Evolutionary conservation across 2,113 vertebrate genomes (phyloP).

Genomic region (Benitochromis conjunctus): DNA sequence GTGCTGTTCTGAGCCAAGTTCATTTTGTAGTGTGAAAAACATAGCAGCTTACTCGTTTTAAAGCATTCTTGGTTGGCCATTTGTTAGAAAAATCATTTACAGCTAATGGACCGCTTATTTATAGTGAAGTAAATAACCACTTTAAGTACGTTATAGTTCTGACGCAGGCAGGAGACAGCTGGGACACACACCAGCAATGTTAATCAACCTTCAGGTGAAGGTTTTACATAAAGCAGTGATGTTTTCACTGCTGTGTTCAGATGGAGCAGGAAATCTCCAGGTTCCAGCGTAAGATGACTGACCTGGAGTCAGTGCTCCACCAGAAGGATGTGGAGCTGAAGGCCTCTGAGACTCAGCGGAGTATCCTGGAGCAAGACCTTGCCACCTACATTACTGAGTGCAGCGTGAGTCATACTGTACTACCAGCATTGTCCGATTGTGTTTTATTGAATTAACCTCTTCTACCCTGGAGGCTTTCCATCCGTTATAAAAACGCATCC

Average conservation of each 20-base stretch:
- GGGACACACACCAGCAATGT: not conserved
- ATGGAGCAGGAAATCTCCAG: constrained; percentile 99
- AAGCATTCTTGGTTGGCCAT: not conserved
- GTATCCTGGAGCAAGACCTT: constrained; percentile 97
- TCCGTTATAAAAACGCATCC: not conserved
- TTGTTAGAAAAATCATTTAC: not conserved
- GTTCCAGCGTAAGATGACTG: constrained; percentile 98
- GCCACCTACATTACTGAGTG: constrained; percentile 99
- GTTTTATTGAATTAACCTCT: not conserved
- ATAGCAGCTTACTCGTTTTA: not conserved
- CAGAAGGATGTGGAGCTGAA: constrained; percentile 99
- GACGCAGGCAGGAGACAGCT: not conserved
- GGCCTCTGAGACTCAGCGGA: constrained; percentile 96
- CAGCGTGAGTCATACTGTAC: constrained; percentile 83
- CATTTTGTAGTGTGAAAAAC: not conserved
- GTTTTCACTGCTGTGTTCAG: constrained; percentile 63
- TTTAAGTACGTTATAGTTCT: not conserved
- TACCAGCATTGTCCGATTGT: not conserved
- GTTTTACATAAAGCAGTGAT: not conserved
- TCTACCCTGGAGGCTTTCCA: not conserved
- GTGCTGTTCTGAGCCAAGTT: constrained; percentile 20
- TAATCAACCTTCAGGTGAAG: not conserved
- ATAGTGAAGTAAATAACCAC: not conserved
- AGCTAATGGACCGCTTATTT: not conserved
- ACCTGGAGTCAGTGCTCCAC: constrained; percentile 98